Evolutionary conservation across 2,113 vertebrate genomes (phyloP).

Genomic region (Cyprinus carpio): DNA sequence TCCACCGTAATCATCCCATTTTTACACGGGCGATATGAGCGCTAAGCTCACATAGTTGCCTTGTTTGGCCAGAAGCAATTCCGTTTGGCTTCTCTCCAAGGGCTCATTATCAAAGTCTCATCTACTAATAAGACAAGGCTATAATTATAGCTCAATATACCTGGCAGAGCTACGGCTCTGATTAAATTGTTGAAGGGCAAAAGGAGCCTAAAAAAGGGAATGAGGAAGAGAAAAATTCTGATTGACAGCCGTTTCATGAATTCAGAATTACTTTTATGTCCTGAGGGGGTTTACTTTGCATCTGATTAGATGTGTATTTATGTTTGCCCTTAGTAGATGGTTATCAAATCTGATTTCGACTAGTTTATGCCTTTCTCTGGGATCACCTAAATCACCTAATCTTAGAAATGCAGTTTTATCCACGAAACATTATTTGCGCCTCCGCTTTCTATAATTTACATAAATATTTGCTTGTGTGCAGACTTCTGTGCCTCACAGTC

Average conservation of each 20-base stretch:
- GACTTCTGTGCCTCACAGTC: too few relatives aligned
- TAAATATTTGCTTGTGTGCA: background rate
- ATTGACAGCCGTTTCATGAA: conserved; percentile 46
- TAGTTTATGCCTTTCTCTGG: background rate
- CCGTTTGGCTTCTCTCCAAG: conserved; percentile 48
- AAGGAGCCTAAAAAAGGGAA: conserved; percentile 12
- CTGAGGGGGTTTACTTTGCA: conserved; percentile 20
- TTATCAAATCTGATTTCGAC: conserved; percentile 31
- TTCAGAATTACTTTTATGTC: conserved; percentile 8
- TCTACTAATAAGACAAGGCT: conserved; percentile 56
- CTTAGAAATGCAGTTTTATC: background rate
- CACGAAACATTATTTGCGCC: background rate
- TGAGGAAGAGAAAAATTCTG: conserved; percentile 9
- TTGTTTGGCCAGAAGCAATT: conserved; percentile 53
- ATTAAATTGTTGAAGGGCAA: conserved; percentile 50
- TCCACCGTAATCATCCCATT: conserved; percentile 34
- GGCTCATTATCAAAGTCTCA: conserved; percentile 54
- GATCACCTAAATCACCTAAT: background rate
- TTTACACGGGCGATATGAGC: background rate
- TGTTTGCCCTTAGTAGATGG: conserved; percentile 29
- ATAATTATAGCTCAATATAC: conserved; percentile 61
- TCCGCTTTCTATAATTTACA: background rate
- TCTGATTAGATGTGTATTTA: background rate
- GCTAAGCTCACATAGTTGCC: conserved; percentile 18
- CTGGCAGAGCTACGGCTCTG: conserved; percentile 51